Evolutionary conservation across 2,113 vertebrate species (phyloP), one percentile per base, ranked within the genome.

Genomic region (Muscicapa adusta): DNA sequence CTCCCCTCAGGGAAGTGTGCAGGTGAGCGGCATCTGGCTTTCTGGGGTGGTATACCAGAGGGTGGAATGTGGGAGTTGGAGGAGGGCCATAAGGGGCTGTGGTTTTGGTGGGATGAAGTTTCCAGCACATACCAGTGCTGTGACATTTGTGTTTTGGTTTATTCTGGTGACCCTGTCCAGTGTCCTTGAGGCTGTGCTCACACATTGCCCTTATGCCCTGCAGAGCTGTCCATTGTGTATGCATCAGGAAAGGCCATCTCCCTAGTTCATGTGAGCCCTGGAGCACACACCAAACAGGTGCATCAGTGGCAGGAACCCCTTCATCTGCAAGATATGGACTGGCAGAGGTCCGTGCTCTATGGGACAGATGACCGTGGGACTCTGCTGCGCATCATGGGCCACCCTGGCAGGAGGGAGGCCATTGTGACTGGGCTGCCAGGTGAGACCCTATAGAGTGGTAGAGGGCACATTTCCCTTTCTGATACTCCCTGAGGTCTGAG

Each of bases 241-340:
- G 97, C 98, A 2, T 98, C 98, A 4, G 58, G 70, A 17, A 97
- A 88, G 42, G 78, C 48, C 61, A 87, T 99, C 79, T 97, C 96
- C 86, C 86, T 98, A 43, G 42, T 99, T 93, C 98, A 98, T 79
- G 98, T 98, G 50, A 97, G 96, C 43, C 97, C 95, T 13, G 93
- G 85, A 88, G 75, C 50, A 70, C 74, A 5, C 67, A 70, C 8
- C 93, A 94, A 50, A 96, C 9, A 50, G 56, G 88, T 99, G 24
- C 97, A 97, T 65, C 67, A 97, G 51, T 97, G 98, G n/a, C 65
- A 94, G 10, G 95, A 97, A 11, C 60, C 96, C 43, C 82, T 99
- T 51, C 91, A 97, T 45, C 97, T 99, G 15, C 98, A 99, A 96
- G 99, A 99, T 22, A 29, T 99, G 40, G 98, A 98, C 93, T 99